Conservation (phyloP, 2,113 vertebrate species). For the Mirza zaza region DNA sequence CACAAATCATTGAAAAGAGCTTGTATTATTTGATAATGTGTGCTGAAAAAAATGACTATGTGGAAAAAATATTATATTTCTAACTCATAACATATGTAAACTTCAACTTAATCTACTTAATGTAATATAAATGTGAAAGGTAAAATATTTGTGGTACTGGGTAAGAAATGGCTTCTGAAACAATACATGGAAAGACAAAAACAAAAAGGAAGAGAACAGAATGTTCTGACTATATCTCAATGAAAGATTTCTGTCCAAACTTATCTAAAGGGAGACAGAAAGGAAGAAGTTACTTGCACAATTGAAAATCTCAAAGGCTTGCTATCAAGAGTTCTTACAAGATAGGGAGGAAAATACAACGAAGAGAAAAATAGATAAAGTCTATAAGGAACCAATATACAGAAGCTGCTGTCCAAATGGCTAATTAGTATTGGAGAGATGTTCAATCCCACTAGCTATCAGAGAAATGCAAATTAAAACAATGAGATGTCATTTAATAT, state of each 20-base stretch:
- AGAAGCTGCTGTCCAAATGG: not conserved
- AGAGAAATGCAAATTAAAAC: slow-evolving; percentile 5
- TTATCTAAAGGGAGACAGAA: not conserved
- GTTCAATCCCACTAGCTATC: not conserved
- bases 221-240: not conserved
- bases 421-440: not conserved
- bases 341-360: not conserved
- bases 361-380: not conserved
- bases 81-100: not conserved
- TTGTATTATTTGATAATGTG: not conserved
- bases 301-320: not conserved
- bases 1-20: not conserved
- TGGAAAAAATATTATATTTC: not conserved
- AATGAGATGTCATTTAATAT: not conserved
- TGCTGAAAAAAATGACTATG: not conserved
- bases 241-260: not conserved
- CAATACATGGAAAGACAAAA: not conserved
- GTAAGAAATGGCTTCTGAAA: not conserved
- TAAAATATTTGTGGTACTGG: not conserved
- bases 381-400: not conserved
- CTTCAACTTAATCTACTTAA: not conserved
- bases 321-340: not conserved
- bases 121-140: not conserved
- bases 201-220: not conserved
- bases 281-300: not conserved